phyloP scores from a whole-genome alignment of 2,797 vertebrate species.

The Sylvilagus floridanus region DNA sequence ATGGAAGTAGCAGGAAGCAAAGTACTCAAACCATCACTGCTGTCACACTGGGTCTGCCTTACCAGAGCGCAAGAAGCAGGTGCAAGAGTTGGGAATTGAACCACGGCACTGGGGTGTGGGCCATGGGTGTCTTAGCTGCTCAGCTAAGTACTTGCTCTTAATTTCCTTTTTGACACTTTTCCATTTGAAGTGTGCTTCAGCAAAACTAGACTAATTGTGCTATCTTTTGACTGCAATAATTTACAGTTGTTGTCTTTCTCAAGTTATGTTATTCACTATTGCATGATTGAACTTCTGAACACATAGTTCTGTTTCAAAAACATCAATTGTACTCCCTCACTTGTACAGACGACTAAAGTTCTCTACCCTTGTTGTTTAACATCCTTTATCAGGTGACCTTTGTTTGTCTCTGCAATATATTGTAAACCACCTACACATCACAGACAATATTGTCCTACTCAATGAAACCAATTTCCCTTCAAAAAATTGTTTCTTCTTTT shows the following conservation, averaged over 20 bases:
- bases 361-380: fast-evolving
- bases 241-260: background rate
- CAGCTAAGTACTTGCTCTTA: too few relatives aligned
- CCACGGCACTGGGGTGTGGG: too few relatives aligned
- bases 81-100: too few relatives aligned
- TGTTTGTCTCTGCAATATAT: background rate
- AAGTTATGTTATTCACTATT: background rate
- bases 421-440: background rate
- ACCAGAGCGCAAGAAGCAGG: too few relatives aligned
- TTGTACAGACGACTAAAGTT: background rate
- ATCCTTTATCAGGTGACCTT: background rate
- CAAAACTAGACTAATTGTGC: background rate
- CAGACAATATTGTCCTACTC: background rate
- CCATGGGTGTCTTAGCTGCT: too few relatives aligned
- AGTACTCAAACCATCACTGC: too few relatives aligned
- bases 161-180: background rate
- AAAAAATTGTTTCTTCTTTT: background rate
- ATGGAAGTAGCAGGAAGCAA: too few relatives aligned
- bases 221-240: background rate
- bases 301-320: background rate
- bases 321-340: background rate
- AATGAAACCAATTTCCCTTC: background rate
- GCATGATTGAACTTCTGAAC: background rate
- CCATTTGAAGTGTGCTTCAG: background rate
- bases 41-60: too few relatives aligned